These are phyloP conservation scores for Phalacrocorax brasilianus DNA, from an alignment of 2,113 vertebrate species.

Conservation along the genomic window DNA sequence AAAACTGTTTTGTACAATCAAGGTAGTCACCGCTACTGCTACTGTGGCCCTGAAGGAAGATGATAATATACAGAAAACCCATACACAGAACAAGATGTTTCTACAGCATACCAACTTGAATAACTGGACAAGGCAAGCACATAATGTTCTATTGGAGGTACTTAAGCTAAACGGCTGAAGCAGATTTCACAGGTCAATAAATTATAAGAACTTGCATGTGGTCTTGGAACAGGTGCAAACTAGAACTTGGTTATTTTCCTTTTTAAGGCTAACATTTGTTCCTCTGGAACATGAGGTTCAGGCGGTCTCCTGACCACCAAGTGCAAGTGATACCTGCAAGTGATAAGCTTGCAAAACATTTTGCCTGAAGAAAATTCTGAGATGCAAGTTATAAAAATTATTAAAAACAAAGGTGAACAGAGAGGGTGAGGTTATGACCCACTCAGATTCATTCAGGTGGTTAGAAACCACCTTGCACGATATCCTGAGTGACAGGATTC, in stretches of 20 bases:
- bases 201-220: not conserved
- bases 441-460: not conserved
- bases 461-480: not conserved
- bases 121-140: not conserved
- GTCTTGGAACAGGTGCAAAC: not conserved
- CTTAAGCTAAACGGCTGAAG: not conserved
- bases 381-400: not conserved
- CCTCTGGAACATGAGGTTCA: not conserved
- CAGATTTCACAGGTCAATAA: not conserved
- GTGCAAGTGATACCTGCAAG: no score
- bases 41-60: not conserved
- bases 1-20: not conserved
- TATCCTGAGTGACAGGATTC: not conserved
- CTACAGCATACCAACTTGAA: not conserved
- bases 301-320: not conserved
- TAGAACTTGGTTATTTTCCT: not conserved
- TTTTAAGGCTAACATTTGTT: not conserved
- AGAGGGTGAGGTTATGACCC: accelerated
- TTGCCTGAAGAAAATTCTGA: not conserved
- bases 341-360: not conserved
- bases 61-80: not conserved
- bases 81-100: not conserved
- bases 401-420: not conserved
- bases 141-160: not conserved
- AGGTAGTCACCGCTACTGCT: not conserved